Percentiles rank a stretch among this genome's conserved stretches.
Conservation (phyloP, 1,140 invertebrate species). For the Ericerus pela region DNA sequence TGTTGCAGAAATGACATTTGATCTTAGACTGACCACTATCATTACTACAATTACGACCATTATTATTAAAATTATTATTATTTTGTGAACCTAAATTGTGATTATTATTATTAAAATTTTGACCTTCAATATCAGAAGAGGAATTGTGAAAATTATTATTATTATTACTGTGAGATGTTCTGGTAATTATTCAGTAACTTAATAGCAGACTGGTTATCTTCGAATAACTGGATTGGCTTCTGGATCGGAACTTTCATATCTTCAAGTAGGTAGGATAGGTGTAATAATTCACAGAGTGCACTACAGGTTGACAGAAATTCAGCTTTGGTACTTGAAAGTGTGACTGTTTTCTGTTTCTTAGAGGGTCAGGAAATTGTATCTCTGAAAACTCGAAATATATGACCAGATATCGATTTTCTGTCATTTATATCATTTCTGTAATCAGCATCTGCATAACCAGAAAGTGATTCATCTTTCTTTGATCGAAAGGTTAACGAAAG, state of each 20-base stretch:
- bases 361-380: neutral
- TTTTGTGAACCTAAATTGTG: too few relatives aligned
- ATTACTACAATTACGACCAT: too few relatives aligned
- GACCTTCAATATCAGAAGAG: too few relatives aligned
- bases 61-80: too few relatives aligned
- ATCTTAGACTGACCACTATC: too few relatives aligned
- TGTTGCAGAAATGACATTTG: too few relatives aligned
- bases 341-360: neutral
- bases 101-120: too few relatives aligned
- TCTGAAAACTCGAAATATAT: neutral
- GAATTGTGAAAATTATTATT: too few relatives aligned
- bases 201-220: constrained; percentile 5
- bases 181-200: too few relatives aligned
- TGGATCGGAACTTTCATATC: constrained; percentile 13
- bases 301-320: constrained; percentile 22
- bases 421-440: neutral
- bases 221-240: neutral
- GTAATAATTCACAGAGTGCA: constrained; percentile 20
- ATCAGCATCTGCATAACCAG: neutral
- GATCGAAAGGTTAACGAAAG: too few relatives aligned
- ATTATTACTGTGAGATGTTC: neutral
- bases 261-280: constrained; percentile 15
- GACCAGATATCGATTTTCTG: neutral
- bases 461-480: neutral
- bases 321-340: neutral